These are phyloP conservation scores for Drosophila multiciliata DNA, from an alignment of 2,888 invertebrate genomes.

Conservation along the genomic window DNA sequence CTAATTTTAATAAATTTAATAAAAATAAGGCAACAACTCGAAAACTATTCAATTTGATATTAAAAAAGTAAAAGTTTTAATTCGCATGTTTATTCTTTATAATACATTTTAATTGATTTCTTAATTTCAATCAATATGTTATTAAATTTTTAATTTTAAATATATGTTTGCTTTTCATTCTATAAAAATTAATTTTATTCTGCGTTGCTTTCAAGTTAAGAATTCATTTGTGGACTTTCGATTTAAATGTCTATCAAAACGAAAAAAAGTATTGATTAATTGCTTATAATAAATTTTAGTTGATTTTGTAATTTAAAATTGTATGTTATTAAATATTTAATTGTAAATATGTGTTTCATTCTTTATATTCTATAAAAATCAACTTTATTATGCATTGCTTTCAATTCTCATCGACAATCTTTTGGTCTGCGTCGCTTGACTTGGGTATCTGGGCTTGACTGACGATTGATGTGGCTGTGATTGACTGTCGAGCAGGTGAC, in stretches of 20 bases:
- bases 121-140: no score
- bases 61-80: not conserved
- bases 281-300: no score
- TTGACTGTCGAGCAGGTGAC: conserved; percentile 61
- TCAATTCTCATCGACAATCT: not conserved
- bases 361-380: not conserved
- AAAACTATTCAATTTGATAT: not conserved
- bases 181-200: no score
- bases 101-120: no score
- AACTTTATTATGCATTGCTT: not conserved
- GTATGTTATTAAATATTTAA: not conserved
- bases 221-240: not conserved
- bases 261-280: not conserved
- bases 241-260: not conserved
- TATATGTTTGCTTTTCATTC: no score
- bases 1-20: not conserved
- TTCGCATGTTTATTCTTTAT: no score
- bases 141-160: no score
- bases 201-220: not conserved
- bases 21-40: not conserved
- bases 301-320: no score
- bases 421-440: not conserved
- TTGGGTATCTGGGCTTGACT: conserved; percentile 5
- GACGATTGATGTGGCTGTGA: conserved; percentile 64
- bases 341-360: not conserved